Conservation (phyloP, 2,888 invertebrate species). For the Tetrapedia diversipes region DNA sequence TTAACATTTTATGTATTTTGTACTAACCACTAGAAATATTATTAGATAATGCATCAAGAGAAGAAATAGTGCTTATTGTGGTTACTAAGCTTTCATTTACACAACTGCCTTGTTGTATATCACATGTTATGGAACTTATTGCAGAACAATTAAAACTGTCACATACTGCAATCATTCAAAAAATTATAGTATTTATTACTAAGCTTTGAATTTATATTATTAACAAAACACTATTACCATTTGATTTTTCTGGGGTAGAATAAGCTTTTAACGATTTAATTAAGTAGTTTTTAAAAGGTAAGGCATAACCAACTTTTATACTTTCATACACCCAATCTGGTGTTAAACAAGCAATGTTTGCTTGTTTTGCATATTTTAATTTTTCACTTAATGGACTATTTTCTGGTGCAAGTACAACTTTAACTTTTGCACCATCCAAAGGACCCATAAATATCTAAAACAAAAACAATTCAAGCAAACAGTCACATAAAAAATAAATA, state of each 20-base stretch:
- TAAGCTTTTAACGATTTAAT: slow-evolving; percentile 85
- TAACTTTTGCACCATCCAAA: slow-evolving; percentile 84
- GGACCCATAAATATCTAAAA: slow-evolving; percentile 84
- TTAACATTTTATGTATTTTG: neutral
- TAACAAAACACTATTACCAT: slow-evolving; percentile 61
- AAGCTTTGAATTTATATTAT: neutral
- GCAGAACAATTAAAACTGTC: slow-evolving; percentile 83
- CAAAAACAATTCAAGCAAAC: slow-evolving; percentile 5
- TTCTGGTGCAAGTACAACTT: slow-evolving; percentile 84
- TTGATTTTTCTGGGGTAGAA: slow-evolving; percentile 88
- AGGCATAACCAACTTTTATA: slow-evolving; percentile 87
- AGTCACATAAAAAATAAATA: slow-evolving; percentile 16
- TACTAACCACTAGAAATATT: slow-evolving; percentile 42
- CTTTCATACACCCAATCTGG: slow-evolving; percentile 92
- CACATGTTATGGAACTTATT: slow-evolving; percentile 82
- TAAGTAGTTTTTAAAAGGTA: slow-evolving; percentile 86
- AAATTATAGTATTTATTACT: neutral
- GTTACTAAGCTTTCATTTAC: slow-evolving; percentile 75
- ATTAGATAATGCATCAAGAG: neutral
- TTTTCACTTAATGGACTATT: slow-evolving; percentile 86
- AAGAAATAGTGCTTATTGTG: slow-evolving; percentile 57
- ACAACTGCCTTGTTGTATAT: slow-evolving; percentile 57
- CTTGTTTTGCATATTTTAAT: slow-evolving; percentile 85
- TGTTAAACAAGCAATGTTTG: slow-evolving; percentile 88
- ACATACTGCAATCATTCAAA: slow-evolving; percentile 60